A percentile compares a stretch with the other conserved stretches of the same genome.
Conservation (phyloP, 2,797 vertebrate species). For the Ceryle rudis region DNA sequence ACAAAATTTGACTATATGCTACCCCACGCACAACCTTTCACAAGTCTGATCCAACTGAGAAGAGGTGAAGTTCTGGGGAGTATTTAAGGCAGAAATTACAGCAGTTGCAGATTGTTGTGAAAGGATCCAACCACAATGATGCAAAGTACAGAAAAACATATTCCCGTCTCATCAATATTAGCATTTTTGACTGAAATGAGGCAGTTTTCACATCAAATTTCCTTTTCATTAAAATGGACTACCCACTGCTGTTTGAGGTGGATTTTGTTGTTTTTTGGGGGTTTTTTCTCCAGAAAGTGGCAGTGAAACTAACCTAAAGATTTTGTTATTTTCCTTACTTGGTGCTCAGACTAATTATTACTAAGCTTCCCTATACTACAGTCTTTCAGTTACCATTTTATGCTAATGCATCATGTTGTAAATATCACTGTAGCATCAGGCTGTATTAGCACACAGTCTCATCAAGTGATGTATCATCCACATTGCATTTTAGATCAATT, state of each 20-base stretch:
- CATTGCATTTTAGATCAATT: slow-evolving; percentile 45
- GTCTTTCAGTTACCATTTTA: neutral
- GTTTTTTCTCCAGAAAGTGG: neutral
- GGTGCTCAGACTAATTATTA: neutral
- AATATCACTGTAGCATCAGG: neutral
- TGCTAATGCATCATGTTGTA: neutral
- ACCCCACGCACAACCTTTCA: neutral
- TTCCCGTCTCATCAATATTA: neutral
- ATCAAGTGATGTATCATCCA: neutral
- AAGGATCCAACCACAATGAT: slow-evolving; percentile 47
- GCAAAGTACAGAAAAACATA: slow-evolving; percentile 17
- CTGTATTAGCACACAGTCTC: neutral
- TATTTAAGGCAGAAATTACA: neutral
- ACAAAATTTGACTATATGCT: neutral
- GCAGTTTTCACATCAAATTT: neutral
- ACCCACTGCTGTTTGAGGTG: neutral
- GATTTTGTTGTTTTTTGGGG: neutral
- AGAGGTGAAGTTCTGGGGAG: neutral
- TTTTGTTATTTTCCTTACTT: neutral
- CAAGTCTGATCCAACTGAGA: neutral
- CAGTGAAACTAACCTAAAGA: neutral
- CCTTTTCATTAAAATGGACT: neutral
- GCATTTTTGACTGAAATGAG: neutral
- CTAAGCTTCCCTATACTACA: neutral
- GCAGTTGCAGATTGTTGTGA: neutral